Percentiles rank a stretch among this genome's conserved stretches.
These are phyloP conservation scores for Lithophane leautieri DNA, from an alignment of 2,888 invertebrate genomes.

Conservation along the genomic window DNA sequence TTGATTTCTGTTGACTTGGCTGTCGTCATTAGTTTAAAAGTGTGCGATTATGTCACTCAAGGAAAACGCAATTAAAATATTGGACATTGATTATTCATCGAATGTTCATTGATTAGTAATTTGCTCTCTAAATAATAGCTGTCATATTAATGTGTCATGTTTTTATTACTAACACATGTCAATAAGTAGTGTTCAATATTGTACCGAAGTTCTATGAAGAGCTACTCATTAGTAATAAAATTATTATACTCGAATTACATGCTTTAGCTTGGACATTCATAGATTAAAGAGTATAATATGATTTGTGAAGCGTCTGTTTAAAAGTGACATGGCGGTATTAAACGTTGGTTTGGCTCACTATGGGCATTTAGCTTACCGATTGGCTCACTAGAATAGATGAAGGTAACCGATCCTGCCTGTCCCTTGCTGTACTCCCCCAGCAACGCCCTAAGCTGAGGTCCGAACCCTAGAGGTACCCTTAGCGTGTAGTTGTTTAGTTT, in stretches of 20 bases:
- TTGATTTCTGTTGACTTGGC: not conserved
- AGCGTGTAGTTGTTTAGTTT: no score
- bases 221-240: conserved; percentile 44
- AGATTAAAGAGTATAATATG: not conserved
- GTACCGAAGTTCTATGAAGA: conserved; percentile 53
- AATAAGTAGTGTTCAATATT: conserved; percentile 23
- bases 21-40: not conserved
- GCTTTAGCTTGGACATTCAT: not conserved
- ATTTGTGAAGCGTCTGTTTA: conserved; percentile 1
- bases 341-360: not conserved
- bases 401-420: no score
- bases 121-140: conserved; percentile 37
- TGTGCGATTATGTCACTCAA: conserved; percentile 24
- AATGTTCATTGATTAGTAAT: conserved; percentile 46
- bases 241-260: not conserved
- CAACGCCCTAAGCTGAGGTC: no score
- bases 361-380: not conserved
- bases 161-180: conserved; percentile 61
- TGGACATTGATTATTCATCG: conserved; percentile 34
- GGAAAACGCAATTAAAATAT: conserved; percentile 47
- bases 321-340: not conserved
- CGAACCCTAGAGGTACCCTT: no score
- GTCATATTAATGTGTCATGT: conserved; percentile 59
- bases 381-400: not conserved
- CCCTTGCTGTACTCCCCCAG: no score